phyloP scores from a whole-genome alignment of 2,888 invertebrate genomes.

The Neocrepidodera transversa region DNA sequence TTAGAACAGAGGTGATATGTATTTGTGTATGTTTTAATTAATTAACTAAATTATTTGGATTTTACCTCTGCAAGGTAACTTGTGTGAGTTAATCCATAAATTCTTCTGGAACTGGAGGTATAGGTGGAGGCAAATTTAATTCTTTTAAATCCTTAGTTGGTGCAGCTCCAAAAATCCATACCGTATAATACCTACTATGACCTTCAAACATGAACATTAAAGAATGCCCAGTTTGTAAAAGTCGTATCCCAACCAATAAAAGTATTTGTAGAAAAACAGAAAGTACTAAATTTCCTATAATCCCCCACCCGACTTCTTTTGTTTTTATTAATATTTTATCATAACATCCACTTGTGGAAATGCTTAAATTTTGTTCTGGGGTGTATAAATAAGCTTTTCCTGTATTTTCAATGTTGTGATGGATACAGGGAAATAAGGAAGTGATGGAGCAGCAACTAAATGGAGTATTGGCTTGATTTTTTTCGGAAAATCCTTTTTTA shows the following conservation, averaged over 20 bases:
- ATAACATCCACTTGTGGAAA: conserved; percentile 56
- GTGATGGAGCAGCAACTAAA: conserved; percentile 67
- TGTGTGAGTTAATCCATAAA: conserved; percentile 21
- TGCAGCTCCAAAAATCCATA: conserved; percentile 56
- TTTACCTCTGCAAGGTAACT: not conserved
- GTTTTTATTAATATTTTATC: conserved; percentile 50
- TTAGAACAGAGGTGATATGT: too few relatives aligned
- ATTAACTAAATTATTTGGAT: too few relatives aligned
- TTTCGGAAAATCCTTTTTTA: conserved; percentile 33
- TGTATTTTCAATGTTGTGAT: conserved; percentile 64
- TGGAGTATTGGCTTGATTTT: conserved; percentile 63
- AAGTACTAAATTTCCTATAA: conserved; percentile 52
- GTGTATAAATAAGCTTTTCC: conserved; percentile 66
- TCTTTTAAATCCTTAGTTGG: conserved; percentile 36
- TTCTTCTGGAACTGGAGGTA: conserved; percentile 30
- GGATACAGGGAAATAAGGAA: conserved; percentile 66
- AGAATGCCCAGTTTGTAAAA: conserved; percentile 57
- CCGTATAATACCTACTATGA: conserved; percentile 49
- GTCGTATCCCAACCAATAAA: conserved; percentile 44
- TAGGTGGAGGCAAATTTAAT: conserved; percentile 13
- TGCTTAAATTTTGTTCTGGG: conserved; percentile 58
- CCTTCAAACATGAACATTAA: conserved; percentile 48
- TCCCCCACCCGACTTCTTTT: conserved; percentile 51
- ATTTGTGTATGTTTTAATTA: not conserved
- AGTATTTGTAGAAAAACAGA: conserved; percentile 49